These are phyloP conservation scores for Zeuzera pyrina DNA, from an alignment of 2,888 invertebrate genomes.

Conservation along the genomic window DNA sequence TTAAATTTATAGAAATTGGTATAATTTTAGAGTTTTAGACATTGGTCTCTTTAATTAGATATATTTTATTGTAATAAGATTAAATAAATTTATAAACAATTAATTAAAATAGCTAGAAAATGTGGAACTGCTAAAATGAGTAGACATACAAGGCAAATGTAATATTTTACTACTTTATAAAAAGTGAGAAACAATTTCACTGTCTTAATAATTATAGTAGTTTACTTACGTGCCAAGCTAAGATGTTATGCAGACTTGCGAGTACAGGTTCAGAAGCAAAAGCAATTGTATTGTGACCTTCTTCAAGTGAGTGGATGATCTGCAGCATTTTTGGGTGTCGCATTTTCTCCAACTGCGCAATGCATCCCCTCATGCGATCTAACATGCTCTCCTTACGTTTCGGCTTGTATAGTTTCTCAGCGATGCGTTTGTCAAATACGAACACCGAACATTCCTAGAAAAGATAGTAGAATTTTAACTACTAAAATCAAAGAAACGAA, in stretches of 20 bases:
- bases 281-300: constrained; percentile 89
- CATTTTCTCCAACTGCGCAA: constrained; percentile 84
- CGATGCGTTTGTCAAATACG: constrained; percentile 92
- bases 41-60: too few species aligned
- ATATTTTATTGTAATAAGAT: too few species aligned
- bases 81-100: too few species aligned
- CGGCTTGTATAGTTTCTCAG: constrained; percentile 93
- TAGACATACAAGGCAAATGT: too few species aligned
- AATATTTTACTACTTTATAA: too few species aligned
- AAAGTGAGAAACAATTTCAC: too few species aligned
- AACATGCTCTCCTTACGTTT: constrained; percentile 93
- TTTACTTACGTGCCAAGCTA: constrained; percentile 83
- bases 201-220: too few species aligned
- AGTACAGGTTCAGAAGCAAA: constrained; percentile 95
- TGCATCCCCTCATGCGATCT: constrained; percentile 86
- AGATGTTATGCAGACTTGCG: constrained; percentile 90
- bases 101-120: too few species aligned
- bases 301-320: constrained; percentile 82
- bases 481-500: constrained; percentile 1
- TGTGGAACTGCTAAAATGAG: too few species aligned
- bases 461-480: constrained; percentile 5
- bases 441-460: constrained; percentile 93
- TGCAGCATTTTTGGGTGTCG: constrained; percentile 89
- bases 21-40: too few species aligned
- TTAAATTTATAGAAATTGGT: too few species aligned